Evolutionary conservation across 2,113 vertebrate genomes (phyloP).

Genomic region (Corvus moneduloides): DNA sequence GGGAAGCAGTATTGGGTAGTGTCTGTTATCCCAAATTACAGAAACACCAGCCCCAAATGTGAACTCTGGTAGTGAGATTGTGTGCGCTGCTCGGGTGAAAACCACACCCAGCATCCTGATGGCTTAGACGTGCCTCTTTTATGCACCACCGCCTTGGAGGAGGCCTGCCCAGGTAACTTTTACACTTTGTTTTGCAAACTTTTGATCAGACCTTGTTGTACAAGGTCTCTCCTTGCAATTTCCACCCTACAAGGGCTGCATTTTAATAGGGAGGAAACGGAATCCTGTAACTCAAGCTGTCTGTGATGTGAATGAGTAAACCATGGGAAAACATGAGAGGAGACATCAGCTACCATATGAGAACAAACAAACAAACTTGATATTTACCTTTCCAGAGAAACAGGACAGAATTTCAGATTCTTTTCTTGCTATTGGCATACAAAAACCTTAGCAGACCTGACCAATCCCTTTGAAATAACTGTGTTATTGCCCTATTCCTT

Average conservation of each 20-base stretch:
- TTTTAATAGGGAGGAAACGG: neutral
- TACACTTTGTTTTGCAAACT: neutral
- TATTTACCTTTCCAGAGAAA: neutral
- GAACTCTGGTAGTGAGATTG: neutral
- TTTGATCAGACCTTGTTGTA: neutral
- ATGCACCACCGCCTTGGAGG: neutral
- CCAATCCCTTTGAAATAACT: neutral
- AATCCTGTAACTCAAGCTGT: neutral
- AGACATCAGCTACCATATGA: neutral
- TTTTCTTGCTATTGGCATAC: neutral
- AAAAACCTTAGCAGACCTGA: neutral
- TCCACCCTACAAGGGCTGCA: neutral
- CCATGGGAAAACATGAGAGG: neutral
- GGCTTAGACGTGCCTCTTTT: neutral
- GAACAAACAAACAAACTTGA: neutral
- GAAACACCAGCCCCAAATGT: neutral
- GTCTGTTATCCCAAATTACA: neutral
- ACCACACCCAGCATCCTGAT: neutral
- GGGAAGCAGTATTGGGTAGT: neutral
- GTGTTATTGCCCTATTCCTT: neutral
- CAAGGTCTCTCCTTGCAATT: neutral
- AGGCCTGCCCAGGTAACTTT: neutral
- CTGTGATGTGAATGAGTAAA: constrained; percentile 2
- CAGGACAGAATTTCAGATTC: neutral
- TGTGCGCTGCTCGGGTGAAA: neutral